These are phyloP conservation scores for Lepidochitona cinerea DNA, from an alignment of 2,888 invertebrate species.

Conservation along the genomic window DNA sequence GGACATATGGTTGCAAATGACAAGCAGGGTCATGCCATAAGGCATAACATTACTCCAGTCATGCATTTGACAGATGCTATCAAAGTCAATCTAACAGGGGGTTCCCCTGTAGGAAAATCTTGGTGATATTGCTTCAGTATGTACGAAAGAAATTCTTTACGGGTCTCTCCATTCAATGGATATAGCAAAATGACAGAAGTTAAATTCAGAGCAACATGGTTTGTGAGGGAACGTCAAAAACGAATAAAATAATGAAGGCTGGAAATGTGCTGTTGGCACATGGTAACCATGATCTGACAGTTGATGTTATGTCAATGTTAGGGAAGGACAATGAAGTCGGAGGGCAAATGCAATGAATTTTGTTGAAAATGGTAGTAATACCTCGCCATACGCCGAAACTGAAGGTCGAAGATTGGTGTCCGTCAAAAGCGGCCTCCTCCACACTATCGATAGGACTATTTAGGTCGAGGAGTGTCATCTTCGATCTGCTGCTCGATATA, in stretches of 20 bases:
- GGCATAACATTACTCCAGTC: too few species aligned
- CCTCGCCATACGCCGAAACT: slow-evolving; percentile 8
- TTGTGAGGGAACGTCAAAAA: too few species aligned
- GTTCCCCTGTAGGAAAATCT: too few species aligned
- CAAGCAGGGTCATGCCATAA: too few species aligned
- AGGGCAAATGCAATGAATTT: background rate
- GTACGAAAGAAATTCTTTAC: too few species aligned
- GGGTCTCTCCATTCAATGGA: too few species aligned
- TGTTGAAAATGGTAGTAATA: background rate
- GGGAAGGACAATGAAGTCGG: background rate
- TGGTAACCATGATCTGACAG: background rate
- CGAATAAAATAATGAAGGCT: background rate
- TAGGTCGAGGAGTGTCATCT: slow-evolving; percentile 6
- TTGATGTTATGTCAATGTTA: background rate
- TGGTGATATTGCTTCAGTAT: too few species aligned
- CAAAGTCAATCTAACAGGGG: too few species aligned
- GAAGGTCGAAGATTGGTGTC: slow-evolving; percentile 7
- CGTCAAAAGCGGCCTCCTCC: slow-evolving; percentile 8
- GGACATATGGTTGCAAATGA: too few species aligned
- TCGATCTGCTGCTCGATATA: background rate
- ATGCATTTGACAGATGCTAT: too few species aligned
- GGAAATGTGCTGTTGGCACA: background rate
- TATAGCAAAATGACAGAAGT: too few species aligned
- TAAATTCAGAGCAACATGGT: too few species aligned
- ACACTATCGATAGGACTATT: slow-evolving; percentile 5